A percentile compares a stretch with the other conserved stretches of the same genome.
Evolutionary conservation across 2,113 vertebrate species (phyloP).

Genomic region (Malurus melanocephalus): DNA sequence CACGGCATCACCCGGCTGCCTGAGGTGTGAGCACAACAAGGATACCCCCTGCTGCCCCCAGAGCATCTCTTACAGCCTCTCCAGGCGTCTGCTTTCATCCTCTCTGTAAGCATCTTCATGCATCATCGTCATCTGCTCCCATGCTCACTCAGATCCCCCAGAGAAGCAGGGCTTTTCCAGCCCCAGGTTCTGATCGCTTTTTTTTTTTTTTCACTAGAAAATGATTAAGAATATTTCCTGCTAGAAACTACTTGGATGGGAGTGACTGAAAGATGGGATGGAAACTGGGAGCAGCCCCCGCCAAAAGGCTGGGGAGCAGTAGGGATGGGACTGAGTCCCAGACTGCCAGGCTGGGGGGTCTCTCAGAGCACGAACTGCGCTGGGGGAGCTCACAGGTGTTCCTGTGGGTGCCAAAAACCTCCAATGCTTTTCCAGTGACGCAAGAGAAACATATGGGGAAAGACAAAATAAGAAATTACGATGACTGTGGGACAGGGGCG

Average conservation of each 20-base stretch:
- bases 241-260: not conserved
- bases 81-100: no score
- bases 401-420: constrained; percentile 39
- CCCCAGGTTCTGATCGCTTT: not conserved
- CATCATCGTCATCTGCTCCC: not conserved
- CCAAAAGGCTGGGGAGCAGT: not conserved
- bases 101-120: not conserved
- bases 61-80: not conserved
- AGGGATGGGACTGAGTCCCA: not conserved
- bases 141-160: not conserved
- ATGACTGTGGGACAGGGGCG: constrained; percentile 10
- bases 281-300: not conserved
- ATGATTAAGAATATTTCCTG: not conserved
- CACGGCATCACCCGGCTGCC: not conserved
- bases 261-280: not conserved
- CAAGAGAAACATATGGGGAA: constrained; percentile 38
- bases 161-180: not conserved
- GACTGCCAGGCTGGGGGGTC: not conserved
- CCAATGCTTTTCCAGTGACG: constrained; percentile 39
- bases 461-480: constrained; percentile 48
- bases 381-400: constrained; percentile 14
- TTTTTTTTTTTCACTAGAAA: not conserved
- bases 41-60: not conserved
- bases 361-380: not conserved
- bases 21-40: not conserved